Percentiles rank a stretch among this genome's conserved stretches.
Evolutionary conservation across 2,113 vertebrate species (phyloP).

Genomic region (Eptesicus fuscus): DNA sequence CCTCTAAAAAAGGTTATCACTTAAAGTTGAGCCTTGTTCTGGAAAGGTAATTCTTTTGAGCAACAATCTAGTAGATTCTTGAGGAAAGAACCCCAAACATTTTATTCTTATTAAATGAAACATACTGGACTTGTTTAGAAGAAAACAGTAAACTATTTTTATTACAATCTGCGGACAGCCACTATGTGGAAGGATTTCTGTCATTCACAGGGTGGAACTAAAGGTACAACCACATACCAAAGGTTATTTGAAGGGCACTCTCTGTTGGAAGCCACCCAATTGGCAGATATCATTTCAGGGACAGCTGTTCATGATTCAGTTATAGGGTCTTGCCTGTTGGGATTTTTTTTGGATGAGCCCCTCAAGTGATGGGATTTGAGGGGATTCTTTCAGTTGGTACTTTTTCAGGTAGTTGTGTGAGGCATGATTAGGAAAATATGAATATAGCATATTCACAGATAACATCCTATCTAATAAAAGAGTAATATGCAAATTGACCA

Average conservation of each 20-base stretch:
- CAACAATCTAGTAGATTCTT: neutral
- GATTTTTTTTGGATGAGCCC: slow-evolving; percentile 6
- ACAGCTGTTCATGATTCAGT: neutral
- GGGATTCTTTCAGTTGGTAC: neutral
- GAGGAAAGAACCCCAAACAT: neutral
- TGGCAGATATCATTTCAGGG: slow-evolving; percentile 6
- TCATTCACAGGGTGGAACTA: neutral
- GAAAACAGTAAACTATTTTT: neutral
- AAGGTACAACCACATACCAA: neutral
- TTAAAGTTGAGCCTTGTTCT: neutral
- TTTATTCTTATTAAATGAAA: neutral
- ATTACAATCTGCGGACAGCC: neutral
- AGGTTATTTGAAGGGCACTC: neutral
- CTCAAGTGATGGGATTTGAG: neutral
- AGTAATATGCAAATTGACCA: too few species aligned
- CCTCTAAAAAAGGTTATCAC: neutral
- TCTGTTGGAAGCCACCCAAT: neutral
- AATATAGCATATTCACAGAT: neutral
- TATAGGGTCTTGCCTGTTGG: neutral
- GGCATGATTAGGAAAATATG: neutral
- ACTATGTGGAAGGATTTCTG: neutral
- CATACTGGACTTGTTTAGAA: neutral
- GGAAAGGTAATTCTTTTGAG: neutral
- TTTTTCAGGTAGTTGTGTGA: neutral
- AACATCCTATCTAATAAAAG: neutral